Evolutionary conservation across 2,113 vertebrate species (phyloP), one percentile per base, ranked within the genome.

Genomic region (Bucco capensis): DNA sequence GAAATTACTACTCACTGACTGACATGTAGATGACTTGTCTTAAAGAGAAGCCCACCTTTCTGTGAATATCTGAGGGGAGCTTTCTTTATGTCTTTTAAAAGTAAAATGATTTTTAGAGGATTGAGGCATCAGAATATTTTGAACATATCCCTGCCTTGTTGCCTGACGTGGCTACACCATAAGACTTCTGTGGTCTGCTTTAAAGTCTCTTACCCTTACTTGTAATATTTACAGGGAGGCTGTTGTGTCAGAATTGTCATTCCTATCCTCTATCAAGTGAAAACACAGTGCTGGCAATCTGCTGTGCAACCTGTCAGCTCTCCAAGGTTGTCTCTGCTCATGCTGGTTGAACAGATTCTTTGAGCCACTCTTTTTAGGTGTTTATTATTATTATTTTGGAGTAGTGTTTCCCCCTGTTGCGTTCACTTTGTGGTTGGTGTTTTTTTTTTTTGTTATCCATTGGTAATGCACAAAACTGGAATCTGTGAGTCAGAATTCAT

Each of bases 271-370:
- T 69, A 12, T 82, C 77, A 69, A 90, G 74, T 70, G 67, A 90
- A 86, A 96, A 87, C 60, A 77, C 42, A n/a, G 76, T 57, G 80
- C 86, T 3, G 7, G 57, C 80, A 92, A 66, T 90, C 88, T 92
- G 91, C 75, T 88, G 54, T 86, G 74, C 90, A 89, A 72, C 83
- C 64, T 81, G 76, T 88, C 90, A 88, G 83, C 88, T 83, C 69
- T 88, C 79, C 60, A 53, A 79, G 79, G 47, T 83, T 94, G 51
- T 87, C 65, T 80, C 40, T 64, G 44, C 80, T 93, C 72, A 58
- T 66, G 82, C 79, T 95, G 83, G 17, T 46, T 61, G 72, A 90
- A 71, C 72, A 94, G 91, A 87, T 89, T 94, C 90, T 74, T 80
- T 46, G 38, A 86, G 79, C 46, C 46, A 19, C 9, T 62, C 51